These are phyloP conservation scores for Lepus americanus DNA, from an alignment of 2,113 vertebrate species.

Conservation along the genomic window DNA sequence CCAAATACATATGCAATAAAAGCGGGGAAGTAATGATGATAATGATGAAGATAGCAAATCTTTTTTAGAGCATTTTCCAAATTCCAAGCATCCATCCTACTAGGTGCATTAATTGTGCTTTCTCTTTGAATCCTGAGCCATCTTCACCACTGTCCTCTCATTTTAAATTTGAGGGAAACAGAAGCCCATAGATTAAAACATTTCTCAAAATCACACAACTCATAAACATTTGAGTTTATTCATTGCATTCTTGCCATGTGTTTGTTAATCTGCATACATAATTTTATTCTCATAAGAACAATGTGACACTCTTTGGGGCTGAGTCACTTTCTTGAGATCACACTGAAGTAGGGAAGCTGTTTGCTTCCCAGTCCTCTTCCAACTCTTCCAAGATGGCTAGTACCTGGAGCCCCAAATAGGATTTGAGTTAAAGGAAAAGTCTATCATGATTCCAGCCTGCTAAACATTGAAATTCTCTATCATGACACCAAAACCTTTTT, in stretches of 20 bases:
- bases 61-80: not conserved
- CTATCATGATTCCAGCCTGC: not conserved
- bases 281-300: not conserved
- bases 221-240: not conserved
- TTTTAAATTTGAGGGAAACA: not conserved
- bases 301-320: not conserved
- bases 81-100: not conserved
- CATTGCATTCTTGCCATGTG: fast-evolving
- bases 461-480: not conserved
- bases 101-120: fast-evolving
- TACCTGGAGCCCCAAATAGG: not conserved
- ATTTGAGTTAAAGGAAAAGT: not conserved
- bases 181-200: not conserved
- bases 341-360: not conserved
- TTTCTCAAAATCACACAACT: not conserved
- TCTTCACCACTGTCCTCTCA: not conserved
- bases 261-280: not conserved
- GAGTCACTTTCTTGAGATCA: not conserved
- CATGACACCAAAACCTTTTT: not conserved
- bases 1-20: not conserved
- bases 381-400: not conserved
- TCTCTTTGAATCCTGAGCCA: no score
- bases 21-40: not conserved
- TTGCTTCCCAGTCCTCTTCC: not conserved
- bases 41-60: not conserved